A percentile compares a stretch with the other conserved stretches of the same genome.
Conservation (phyloP, 1,140 invertebrate species). For the Rhagoletis pomonella region DNA sequence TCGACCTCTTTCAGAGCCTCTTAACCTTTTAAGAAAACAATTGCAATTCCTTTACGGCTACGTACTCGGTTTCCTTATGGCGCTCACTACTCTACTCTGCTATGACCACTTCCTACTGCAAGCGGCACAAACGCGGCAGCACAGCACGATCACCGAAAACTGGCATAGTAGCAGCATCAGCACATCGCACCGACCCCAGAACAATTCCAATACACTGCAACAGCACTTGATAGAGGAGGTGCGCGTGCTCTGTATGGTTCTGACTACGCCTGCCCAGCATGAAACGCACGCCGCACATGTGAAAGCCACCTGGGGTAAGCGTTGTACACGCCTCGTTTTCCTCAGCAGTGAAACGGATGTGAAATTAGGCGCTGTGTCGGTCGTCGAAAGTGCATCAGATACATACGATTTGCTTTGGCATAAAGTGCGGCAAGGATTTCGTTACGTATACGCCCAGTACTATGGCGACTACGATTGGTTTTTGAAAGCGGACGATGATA, state of each 20-base stretch:
- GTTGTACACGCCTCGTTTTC: conserved; percentile 92
- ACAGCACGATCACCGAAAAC: not conserved
- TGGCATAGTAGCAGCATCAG: not conserved
- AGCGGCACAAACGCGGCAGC: not conserved
- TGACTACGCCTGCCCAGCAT: conserved; percentile 93
- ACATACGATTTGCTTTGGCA: conserved; percentile 92
- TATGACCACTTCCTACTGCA: conserved; percentile 17
- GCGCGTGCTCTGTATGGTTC: conserved; percentile 94
- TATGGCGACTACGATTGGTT: conserved; percentile 91
- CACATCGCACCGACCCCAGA: not conserved
- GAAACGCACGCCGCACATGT: conserved; percentile 91
- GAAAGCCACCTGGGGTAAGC: conserved; percentile 94
- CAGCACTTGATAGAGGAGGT: conserved; percentile 76
- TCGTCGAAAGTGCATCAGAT: conserved; percentile 81
- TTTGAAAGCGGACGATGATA: conserved; percentile 95
- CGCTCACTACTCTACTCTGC: conserved; percentile 13
- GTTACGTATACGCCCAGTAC: conserved; percentile 88
- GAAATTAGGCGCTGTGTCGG: conserved; percentile 77
- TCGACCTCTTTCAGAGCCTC: not conserved
- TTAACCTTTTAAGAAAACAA: not conserved
- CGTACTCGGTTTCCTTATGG: conserved; percentile 28
- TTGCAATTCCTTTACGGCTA: conserved; percentile 34
- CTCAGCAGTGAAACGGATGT: conserved; percentile 85
- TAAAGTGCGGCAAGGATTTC: conserved; percentile 95
- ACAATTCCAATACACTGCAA: not conserved